Evolutionary conservation across 2,113 vertebrate genomes (phyloP).

Genomic region (Pteruthius melanotis): DNA sequence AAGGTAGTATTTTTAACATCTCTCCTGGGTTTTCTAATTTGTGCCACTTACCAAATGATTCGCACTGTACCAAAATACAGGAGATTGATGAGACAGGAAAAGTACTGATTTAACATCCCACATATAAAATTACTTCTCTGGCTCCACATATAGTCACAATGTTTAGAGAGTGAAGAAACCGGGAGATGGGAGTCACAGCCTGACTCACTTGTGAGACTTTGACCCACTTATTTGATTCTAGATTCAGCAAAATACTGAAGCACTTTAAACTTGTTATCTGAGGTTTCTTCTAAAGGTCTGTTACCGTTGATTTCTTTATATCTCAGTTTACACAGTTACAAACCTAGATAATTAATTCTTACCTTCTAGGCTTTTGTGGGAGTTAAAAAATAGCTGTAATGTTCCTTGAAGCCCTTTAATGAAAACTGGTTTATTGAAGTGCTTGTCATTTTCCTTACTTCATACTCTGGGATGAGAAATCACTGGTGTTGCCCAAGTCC

Average conservation of each 20-base stretch:
- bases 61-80: constrained; percentile 42
- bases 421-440: neutral
- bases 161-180: constrained; percentile 34
- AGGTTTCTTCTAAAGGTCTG: constrained; percentile 57
- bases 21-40: constrained; percentile 25
- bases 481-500: neutral
- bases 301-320: constrained; percentile 51
- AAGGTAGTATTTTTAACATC: constrained; percentile 13
- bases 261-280: constrained; percentile 57
- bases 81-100: constrained; percentile 54
- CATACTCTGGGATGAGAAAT: neutral
- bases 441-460: neutral
- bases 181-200: constrained; percentile 9
- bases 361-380: constrained; percentile 48
- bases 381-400: constrained; percentile 41
- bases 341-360: constrained; percentile 47
- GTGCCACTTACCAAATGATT: constrained; percentile 41
- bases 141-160: constrained; percentile 52
- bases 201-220: constrained; percentile 64
- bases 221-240: constrained; percentile 56
- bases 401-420: constrained; percentile 19
- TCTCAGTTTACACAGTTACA: constrained; percentile 46
- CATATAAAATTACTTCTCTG: constrained; percentile 46
- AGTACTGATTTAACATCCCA: constrained; percentile 55
- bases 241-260: constrained; percentile 60